Evolutionary conservation across 1,140 invertebrate genomes (phyloP).

Genomic region (Epicauta chinensis): DNA sequence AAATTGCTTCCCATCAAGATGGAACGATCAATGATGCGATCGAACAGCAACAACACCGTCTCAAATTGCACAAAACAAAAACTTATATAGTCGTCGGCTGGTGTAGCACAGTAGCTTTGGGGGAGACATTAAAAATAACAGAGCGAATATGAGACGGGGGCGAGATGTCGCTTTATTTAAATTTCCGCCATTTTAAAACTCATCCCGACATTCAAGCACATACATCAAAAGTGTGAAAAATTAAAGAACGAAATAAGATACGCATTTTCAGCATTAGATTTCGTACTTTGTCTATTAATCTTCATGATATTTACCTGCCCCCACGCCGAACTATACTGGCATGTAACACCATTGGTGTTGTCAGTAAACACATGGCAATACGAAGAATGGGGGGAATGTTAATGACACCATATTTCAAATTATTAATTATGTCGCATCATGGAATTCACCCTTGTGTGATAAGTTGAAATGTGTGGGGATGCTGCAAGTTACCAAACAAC

Average conservation of each 20-base stretch:
- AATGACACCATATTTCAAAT: conserved; percentile 33
- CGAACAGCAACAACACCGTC: too few species aligned
- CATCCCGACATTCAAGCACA: background rate
- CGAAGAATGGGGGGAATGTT: conserved; percentile 18
- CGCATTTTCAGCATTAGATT: conserved; percentile 13
- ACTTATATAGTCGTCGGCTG: too few species aligned
- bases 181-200: background rate
- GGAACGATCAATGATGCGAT: too few species aligned
- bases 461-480: background rate
- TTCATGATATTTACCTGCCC: conserved; percentile 10
- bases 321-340: too few species aligned
- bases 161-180: too few species aligned
- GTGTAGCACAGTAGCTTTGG: too few species aligned
- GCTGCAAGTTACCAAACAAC: too few species aligned
- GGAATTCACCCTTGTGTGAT: background rate
- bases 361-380: conserved; percentile 23
- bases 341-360: conserved; percentile 6
- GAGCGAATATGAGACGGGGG: too few species aligned
- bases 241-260: conserved; percentile 17
- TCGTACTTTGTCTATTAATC: conserved; percentile 12
- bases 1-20: too few species aligned
- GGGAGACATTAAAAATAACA: too few species aligned
- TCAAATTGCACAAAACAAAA: too few species aligned
- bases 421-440: conserved; percentile 29
- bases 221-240: conserved; percentile 12